Percentiles rank a stretch among this genome's conserved stretches.
Conservation (phyloP, 1,140 invertebrate species). For the Thalassaphorura encarpata region DNA sequence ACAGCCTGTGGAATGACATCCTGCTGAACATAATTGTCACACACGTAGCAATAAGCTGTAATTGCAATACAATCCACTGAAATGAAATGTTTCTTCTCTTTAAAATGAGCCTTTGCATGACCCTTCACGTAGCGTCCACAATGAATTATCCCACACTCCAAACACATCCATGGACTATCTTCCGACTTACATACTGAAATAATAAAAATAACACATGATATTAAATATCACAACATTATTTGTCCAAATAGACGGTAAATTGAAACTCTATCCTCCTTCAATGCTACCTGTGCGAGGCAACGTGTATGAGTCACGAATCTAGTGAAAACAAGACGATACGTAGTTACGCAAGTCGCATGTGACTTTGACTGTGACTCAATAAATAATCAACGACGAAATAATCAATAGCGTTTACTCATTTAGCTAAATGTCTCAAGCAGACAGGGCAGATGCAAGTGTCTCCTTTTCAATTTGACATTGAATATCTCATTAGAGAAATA, state of each 20-base stretch:
- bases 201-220: constrained; percentile 13
- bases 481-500: too few relatives aligned
- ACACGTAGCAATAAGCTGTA: constrained; percentile 61
- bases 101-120: constrained; percentile 62
- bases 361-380: neutral
- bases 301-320: too few relatives aligned
- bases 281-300: too few relatives aligned
- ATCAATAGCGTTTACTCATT: neutral
- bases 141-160: constrained; percentile 58
- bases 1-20: constrained; percentile 9
- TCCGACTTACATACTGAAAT: constrained; percentile 54
- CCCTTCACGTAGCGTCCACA: constrained; percentile 69
- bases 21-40: constrained; percentile 17
- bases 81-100: constrained; percentile 39
- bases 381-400: neutral
- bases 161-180: constrained; percentile 64
- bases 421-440: too few relatives aligned
- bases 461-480: too few relatives aligned
- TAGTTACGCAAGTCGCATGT: too few relatives aligned
- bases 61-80: constrained; percentile 39
- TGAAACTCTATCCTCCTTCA: too few relatives aligned
- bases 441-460: too few relatives aligned
- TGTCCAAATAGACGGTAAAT: too few relatives aligned
- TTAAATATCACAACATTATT: neutral
- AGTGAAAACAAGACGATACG: too few relatives aligned